Conservation (phyloP, 2,797 vertebrate species). For the Pseudopleuronectes americanus region DNA sequence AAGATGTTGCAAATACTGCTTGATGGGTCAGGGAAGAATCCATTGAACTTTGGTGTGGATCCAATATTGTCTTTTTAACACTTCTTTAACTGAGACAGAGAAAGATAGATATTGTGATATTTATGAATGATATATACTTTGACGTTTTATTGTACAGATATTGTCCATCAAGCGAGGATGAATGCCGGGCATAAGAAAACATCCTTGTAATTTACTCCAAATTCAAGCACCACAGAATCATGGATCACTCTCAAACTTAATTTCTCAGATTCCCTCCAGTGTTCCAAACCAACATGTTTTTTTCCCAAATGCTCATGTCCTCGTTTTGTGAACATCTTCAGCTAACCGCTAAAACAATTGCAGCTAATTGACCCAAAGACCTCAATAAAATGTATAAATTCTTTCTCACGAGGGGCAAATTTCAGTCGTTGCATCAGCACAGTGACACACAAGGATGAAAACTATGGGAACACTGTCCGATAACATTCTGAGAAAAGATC, state of each 20-base stretch:
- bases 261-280: constrained; percentile 2
- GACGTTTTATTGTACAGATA: not conserved
- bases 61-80: no score
- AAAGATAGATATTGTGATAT: no score
- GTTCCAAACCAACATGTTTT: not conserved
- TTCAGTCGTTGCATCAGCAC: constrained; percentile 31
- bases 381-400: constrained; percentile 53
- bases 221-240: constrained; percentile 1
- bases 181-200: not conserved
- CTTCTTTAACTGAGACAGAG: no score
- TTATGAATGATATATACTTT: no score
- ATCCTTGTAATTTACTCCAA: not conserved
- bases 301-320: constrained; percentile 47
- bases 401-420: constrained; percentile 69
- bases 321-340: constrained; percentile 45
- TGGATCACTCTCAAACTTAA: constrained; percentile 19
- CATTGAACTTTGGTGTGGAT: no score
- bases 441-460: constrained; percentile 14
- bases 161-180: not conserved
- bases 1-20: no score
- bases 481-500: constrained; percentile 34
- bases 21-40: no score
- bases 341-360: constrained; percentile 44
- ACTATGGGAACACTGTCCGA: constrained; percentile 49
- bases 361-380: constrained; percentile 59